A percentile compares a stretch with the other conserved stretches of the same genome.
Evolutionary conservation across 37 sponge, comb jelly and placozoan species (phyloP).

Genomic region (Lycopodina hypogea): DNA sequence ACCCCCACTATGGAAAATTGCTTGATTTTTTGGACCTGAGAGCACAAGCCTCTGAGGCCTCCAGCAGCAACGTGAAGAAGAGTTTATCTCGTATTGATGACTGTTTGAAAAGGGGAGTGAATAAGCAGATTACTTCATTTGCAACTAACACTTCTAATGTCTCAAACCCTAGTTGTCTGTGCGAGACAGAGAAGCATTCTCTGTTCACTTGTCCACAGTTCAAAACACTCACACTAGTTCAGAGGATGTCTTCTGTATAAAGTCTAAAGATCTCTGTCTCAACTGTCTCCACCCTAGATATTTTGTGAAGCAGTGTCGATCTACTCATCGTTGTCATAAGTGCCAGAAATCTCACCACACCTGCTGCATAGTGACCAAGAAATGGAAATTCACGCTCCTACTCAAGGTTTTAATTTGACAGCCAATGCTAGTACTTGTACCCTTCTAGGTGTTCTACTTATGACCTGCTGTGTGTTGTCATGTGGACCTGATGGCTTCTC

Average conservation of each 20-base stretch:
- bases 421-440: no score
- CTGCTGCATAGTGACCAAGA: no score
- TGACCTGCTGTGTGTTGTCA: no score
- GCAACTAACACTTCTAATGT: not conserved
- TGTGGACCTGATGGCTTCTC: no score
- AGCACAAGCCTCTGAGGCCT: constrained; percentile 16
- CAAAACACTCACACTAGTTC: constrained; percentile 13
- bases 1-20: constrained; percentile 14
- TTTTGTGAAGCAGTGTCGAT: constrained; percentile 13
- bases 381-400: no score
- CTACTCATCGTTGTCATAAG: constrained; percentile 3
- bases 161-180: not conserved
- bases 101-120: not conserved
- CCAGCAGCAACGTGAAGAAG: not conserved
- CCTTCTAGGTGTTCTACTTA: not conserved
- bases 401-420: no score
- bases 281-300: constrained; percentile 25
- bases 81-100: not conserved
- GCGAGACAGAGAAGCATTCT: constrained; percentile 11
- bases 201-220: constrained; percentile 14
- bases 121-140: constrained; percentile 7
- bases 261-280: constrained; percentile 13
- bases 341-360: no score
- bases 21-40: constrained; percentile 15
- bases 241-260: constrained; percentile 16